Conservation (phyloP, 64 coral and sea anemone genomes). For the Cladopsammia gracilis region DNA sequence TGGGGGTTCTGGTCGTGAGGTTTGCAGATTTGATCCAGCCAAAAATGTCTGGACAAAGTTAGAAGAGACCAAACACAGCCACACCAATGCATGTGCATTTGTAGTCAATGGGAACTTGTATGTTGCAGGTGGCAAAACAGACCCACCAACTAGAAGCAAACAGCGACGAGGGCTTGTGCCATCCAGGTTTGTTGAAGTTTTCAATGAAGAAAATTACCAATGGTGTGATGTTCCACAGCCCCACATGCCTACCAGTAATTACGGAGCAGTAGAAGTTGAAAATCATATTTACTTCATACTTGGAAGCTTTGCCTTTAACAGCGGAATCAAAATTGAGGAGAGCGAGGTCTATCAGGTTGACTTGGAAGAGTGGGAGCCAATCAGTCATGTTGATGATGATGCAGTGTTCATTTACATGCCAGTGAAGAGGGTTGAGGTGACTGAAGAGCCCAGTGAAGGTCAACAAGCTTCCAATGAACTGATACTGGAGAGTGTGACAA, state of each 20-base stretch:
- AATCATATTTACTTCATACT: conserved; percentile 37
- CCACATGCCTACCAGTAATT: conserved; percentile 38
- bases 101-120: conserved; percentile 6
- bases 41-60: conserved; percentile 32
- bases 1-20: conserved; percentile 8
- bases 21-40: conserved; percentile 31
- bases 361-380: conserved; percentile 26
- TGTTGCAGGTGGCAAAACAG: conserved; percentile 35
- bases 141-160: conserved; percentile 17
- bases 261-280: conserved; percentile 19
- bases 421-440: background rate
- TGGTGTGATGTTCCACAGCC: conserved; percentile 27
- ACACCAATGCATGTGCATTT: conserved; percentile 26
- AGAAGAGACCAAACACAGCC: conserved; percentile 12
- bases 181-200: conserved; percentile 26
- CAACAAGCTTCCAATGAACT: background rate
- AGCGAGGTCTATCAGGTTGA: conserved; percentile 33
- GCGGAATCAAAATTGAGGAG: conserved; percentile 21
- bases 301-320: conserved; percentile 20
- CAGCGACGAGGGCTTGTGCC: conserved; percentile 31
- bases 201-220: conserved; percentile 16
- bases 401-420: conserved; percentile 43
- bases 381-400: background rate
- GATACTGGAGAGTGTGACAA: background rate
- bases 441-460: background rate